These are phyloP conservation scores for Drosophila eugracilis DNA, from an alignment of 1,140 invertebrate genomes.

Conservation along the genomic window DNA sequence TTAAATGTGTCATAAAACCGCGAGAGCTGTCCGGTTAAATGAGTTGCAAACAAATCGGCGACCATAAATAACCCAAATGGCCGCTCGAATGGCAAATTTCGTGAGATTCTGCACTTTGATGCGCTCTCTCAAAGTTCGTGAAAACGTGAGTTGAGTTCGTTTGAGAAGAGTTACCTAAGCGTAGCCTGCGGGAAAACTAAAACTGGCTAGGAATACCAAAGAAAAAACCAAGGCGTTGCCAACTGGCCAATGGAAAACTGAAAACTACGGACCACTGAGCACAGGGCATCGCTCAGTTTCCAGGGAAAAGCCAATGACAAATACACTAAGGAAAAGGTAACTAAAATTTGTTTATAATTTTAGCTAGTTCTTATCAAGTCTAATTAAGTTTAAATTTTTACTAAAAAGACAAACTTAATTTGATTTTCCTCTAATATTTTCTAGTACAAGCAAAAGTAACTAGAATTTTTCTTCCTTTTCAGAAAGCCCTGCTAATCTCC, in stretches of 20 bases:
- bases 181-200: conserved; percentile 38
- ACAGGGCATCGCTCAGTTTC: conserved; percentile 28
- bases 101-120: conserved; percentile 81
- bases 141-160: conserved; percentile 61
- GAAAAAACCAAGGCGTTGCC: conserved; percentile 57
- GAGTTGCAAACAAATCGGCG: conserved; percentile 73
- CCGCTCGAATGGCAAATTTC: conserved; percentile 78
- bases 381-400: too few species aligned
- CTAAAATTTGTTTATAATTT: too few species aligned
- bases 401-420: background rate
- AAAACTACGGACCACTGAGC: conserved; percentile 16
- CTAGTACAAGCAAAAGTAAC: background rate
- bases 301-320: conserved; percentile 44
- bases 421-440: background rate
- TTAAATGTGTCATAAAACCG: conserved; percentile 76
- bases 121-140: conserved; percentile 67
- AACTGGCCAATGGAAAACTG: conserved; percentile 10
- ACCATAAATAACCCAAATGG: conserved; percentile 78
- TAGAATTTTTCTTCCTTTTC: background rate
- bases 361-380: too few species aligned
- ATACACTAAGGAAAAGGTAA: background rate
- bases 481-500: too few species aligned
- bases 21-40: conserved; percentile 60
- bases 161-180: conserved; percentile 76
- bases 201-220: background rate